A percentile compares a stretch with the other conserved stretches of the same genome.
phyloP scores from a whole-genome alignment of 2,888 invertebrate genomes.

The Pristionchus fissidentatus region DNA sequence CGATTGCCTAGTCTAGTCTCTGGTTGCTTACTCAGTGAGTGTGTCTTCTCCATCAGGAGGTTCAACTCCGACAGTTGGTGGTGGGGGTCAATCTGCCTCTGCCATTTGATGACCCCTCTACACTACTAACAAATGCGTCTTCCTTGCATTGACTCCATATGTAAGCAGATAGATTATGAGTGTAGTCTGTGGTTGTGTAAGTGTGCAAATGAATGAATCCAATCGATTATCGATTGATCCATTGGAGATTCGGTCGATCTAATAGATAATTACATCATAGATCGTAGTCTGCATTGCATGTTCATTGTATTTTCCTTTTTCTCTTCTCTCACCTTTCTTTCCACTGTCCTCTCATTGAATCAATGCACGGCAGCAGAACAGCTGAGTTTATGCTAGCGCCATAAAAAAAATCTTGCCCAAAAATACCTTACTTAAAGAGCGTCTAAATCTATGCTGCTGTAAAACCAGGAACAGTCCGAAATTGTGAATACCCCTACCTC shows the following conservation, averaged over 20 bases:
- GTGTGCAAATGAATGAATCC: not conserved
- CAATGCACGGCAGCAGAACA: not conserved
- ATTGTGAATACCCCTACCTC: too few species aligned
- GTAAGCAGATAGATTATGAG: slow-evolving; percentile 1
- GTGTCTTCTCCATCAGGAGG: too few species aligned
- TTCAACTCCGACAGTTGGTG: not conserved
- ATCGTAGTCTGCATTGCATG: not conserved
- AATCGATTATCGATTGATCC: not conserved
- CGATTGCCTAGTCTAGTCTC: not conserved
- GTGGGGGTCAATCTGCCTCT: not conserved
- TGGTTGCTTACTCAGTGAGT: not conserved
- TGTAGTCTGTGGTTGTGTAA: slow-evolving; percentile 8
- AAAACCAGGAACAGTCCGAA: too few species aligned
- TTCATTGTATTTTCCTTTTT: not conserved
- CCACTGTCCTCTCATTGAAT: not conserved
- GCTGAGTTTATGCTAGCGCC: too few species aligned
- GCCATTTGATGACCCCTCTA: not conserved
- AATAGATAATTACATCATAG: not conserved
- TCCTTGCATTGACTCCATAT: slow-evolving; percentile 15
- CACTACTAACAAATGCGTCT: slow-evolving; percentile 18
- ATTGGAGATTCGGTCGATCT: not conserved
- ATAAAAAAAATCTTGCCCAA: too few species aligned
- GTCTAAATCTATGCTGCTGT: too few species aligned
- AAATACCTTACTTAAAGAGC: too few species aligned
- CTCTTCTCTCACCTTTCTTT: not conserved